Evolutionary conservation across 2,797 vertebrate genomes (phyloP), one percentile per base, ranked within the genome.

Genomic region (Atherinosoma microstoma): DNA sequence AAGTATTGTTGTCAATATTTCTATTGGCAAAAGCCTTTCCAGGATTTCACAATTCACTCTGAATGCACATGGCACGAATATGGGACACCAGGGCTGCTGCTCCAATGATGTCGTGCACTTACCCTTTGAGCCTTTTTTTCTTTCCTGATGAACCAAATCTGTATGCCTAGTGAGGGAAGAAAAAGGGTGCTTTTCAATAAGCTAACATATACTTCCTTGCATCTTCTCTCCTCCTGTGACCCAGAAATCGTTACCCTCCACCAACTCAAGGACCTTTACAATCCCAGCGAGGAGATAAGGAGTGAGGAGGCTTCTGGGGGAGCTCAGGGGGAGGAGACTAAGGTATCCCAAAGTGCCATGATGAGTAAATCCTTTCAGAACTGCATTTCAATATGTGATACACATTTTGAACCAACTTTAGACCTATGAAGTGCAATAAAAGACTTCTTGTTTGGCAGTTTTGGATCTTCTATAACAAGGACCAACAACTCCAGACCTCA

Each of bases 1-100:
- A 61, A 60, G 29, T 63, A 38, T n/a, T 75, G 27, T 32, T 58
- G 36, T 45, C 69, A 35, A 72, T 61, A 18, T 38, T 68, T 61
- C 47, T 38, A 56, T 7, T 40, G 51, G 24, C 12, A 30, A 35
- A 38, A 36, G 40, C 20, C 3, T 58, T 57, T 72, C 49, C 53
- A n/a, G 42, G 73, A 32, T 36, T 36, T 29, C 27, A 13, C 53
- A 56, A 5, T 16, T 56, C 27, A 29, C 13, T 56, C 27, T 56
- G 27, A 29, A 29, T 30, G 27, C 8, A 2, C 10, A 12, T 24
- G 47, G 20, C 47, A 9, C 1, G 22, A 51, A 51, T 51, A 12
- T 51, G 49, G 49, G n/a, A 51, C 49, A 51, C 49, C 24, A 8
- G 24, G n/a, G 13, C 53, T 2, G 49, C 49, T 51, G 22, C 49